Base-by-base conservation (phyloP, 2,797 vertebrate genomes). In the Sebastes hopkinsi region DNA sequence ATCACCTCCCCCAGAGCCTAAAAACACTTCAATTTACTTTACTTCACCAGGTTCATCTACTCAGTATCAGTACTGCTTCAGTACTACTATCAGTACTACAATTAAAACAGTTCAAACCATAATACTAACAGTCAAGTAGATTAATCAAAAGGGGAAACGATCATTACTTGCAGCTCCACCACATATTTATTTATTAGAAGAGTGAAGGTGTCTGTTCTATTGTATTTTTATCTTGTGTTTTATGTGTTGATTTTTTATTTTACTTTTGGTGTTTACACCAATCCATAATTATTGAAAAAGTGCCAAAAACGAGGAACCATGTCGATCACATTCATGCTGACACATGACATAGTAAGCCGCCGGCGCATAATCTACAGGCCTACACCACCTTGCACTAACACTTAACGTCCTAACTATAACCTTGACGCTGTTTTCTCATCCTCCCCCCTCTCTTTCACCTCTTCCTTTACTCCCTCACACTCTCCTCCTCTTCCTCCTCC, bases 341-440 rank as follows among this genome's bases (percentile, higher is more conserved):
- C 66, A 61, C 42, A 11, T 20, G 6, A 34, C 60, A 22, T 22
- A 14, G 3, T 18, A 18, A 72, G 23, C 67, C 72, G 46, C 32
- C 29, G 70, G 14, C 27, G 36, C n/a, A n/a, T 71, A n/a, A 55
- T 66, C 38, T 34, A 2, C 20, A 52, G 50, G 50, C 50, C 50
- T 18, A 29, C 30, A 34, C 13, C 60, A 65, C 38, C 73, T 66
- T 60, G 8, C 9, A 23, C 69, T 4, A 18, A 34, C 67, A 38
- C 36, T 46, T 60, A 16, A 46, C 14, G 46, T 83, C 69, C 67
- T 56, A 11, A 67, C 66, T 71, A 4, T 78, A 78, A 82, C 82
- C 83, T 82, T 86, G 76, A 84, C 0, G 25, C 42, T 81, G 22
- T 60, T 69, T 60, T 67, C 25, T 36, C 50, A 29, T 83, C 72